A percentile compares a stretch with the other conserved stretches of the same genome.
Conservation (phyloP, 2,797 vertebrate genomes). For the Cossypha niveicapilla region DNA sequence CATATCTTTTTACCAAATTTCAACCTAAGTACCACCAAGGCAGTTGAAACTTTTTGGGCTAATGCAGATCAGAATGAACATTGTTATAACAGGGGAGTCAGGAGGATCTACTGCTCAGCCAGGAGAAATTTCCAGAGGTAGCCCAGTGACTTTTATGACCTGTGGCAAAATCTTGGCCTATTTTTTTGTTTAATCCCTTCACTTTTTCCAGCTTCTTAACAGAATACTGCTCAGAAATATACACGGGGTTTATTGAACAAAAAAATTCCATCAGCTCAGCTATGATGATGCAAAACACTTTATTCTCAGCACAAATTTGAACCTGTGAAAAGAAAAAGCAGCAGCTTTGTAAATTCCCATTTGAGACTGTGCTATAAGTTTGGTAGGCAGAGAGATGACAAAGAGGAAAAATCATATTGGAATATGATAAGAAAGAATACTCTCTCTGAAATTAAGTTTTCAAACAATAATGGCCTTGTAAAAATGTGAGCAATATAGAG, state of each 20-base stretch:
- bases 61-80: background rate
- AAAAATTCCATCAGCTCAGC: background rate
- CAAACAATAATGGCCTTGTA: background rate
- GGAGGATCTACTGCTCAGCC: background rate
- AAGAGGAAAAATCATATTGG: background rate
- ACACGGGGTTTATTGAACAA: background rate
- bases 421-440: background rate
- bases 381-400: background rate
- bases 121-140: background rate
- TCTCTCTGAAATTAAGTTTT: background rate
- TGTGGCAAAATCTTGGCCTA: background rate
- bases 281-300: background rate
- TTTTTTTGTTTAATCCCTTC: accelerated
- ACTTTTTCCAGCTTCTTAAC: background rate
- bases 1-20: background rate
- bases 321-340: background rate
- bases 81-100: background rate
- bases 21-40: background rate
- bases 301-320: background rate
- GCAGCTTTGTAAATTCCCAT: background rate
- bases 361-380: background rate
- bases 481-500: background rate
- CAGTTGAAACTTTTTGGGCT: background rate
- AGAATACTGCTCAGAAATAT: background rate
- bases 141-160: background rate